Conservation (phyloP, 1,140 invertebrate species). For the Calosoma granatense region DNA sequence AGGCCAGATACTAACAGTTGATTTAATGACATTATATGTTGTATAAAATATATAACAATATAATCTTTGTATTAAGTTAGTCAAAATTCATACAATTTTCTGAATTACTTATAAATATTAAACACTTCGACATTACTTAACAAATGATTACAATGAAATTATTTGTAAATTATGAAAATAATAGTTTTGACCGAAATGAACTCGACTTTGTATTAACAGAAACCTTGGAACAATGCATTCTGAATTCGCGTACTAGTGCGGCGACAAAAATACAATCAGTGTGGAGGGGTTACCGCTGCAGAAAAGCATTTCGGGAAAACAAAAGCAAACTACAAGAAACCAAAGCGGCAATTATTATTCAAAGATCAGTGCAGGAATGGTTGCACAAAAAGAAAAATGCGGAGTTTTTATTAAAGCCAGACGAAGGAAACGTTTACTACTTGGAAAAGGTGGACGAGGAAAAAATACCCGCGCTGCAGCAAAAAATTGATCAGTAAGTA, state of each 20-base stretch:
- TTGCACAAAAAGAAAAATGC: not conserved
- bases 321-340: not conserved
- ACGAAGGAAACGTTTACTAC: not conserved
- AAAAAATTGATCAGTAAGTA: not conserved
- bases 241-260: not conserved
- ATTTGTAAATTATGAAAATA: too few relatives aligned
- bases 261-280: not conserved
- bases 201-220: too few relatives aligned
- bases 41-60: too few relatives aligned
- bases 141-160: too few relatives aligned
- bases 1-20: too few relatives aligned
- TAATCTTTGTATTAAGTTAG: too few relatives aligned
- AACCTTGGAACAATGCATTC: not conserved
- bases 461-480: not conserved
- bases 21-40: too few relatives aligned
- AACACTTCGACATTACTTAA: too few relatives aligned
- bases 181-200: too few relatives aligned
- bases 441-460: not conserved
- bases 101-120: too few relatives aligned
- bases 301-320: not conserved
- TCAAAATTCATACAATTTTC: too few relatives aligned
- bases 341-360: not conserved
- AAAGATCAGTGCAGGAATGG: not conserved
- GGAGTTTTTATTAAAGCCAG: not conserved
- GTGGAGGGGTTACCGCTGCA: not conserved